Evolutionary conservation across 37 sponge, comb jelly and placozoan genomes (phyloP).

Genomic region (Aplysina aerophoba): DNA sequence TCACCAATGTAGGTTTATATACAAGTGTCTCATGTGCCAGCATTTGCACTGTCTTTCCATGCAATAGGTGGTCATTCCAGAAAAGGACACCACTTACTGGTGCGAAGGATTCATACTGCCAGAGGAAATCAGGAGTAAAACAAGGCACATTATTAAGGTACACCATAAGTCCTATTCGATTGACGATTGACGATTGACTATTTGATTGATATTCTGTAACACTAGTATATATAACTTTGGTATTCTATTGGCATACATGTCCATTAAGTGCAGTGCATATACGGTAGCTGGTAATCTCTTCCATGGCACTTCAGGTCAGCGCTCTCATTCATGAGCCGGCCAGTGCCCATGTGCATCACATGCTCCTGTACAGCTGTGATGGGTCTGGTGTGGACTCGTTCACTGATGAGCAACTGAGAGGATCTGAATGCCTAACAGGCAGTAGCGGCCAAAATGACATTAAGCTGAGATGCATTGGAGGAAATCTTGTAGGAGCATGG

Average conservation of each 20-base stretch:
- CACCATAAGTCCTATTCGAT: no score
- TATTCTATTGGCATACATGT: no score
- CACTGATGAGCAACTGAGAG: constrained; percentile 4
- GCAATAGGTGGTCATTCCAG: constrained; percentile 42
- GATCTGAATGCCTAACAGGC: neutral
- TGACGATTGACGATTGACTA: no score
- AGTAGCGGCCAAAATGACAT: neutral
- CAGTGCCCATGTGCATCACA: constrained; percentile 57
- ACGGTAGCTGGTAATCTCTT: neutral
- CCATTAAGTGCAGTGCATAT: neutral
- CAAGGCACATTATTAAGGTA: constrained; percentile 43
- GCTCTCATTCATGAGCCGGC: constrained; percentile 31
- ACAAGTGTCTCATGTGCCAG: no score
- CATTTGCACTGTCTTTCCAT: no score
- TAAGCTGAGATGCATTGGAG: neutral
- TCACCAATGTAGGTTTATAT: no score
- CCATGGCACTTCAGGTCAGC: neutral
- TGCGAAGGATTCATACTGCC: constrained; percentile 47
- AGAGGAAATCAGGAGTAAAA: constrained; percentile 13
- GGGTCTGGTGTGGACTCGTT: neutral
- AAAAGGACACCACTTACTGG: constrained; percentile 63
- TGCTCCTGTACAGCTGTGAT: constrained; percentile 53
- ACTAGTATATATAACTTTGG: no score
- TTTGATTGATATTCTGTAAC: no score
- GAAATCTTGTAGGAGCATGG: constrained; percentile 32